Evolutionary conservation across 2,113 vertebrate species (phyloP), one percentile per base, ranked within the genome.

Genomic region (Hyperoodon ampullatus): DNA sequence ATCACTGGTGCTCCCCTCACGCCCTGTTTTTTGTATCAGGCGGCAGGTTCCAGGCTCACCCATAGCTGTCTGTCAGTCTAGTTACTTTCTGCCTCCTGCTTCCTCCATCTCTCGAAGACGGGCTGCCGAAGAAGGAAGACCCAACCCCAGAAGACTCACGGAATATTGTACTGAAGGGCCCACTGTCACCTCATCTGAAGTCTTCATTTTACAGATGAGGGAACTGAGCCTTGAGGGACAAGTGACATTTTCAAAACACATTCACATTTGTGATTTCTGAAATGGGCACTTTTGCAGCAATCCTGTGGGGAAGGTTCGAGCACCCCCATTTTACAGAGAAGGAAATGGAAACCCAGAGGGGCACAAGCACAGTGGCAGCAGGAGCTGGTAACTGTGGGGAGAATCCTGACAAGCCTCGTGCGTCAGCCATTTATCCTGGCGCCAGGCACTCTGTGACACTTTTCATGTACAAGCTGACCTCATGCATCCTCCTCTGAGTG

Each of bases 401-500:
- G 39, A 70, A 9, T 28, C 21, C 0, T 0, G 10, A 10, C 7
- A 8, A 16, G 28, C 24, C 11, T n/a, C n/a, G 8, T 14, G 35
- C 9, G 2, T 30, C 80, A 21, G 68, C 4, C 14, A 0, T 6
- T 30, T 35, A 1, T 44, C 65, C 63, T 8, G 26, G 24, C 5
- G 24, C 60, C 42, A 5, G 83, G 35, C 0, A 1, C 33, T 23
- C 44, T 11, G 8, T 15, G 60, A 47, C 10, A 2, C 26, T 77
- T 58, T 68, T 68, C 75, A 2, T 8, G 23, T 13, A 3, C n/a
- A 39, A 30, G 44, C 4, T 11, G n/a, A 42, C 42, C 77, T 42
- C 33, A 1, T 1, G 18, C 30, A 9, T n/a, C 60, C 33, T 58
- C 11, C n/a, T 18, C 1, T 0, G 13, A 42, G 30, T 1, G 0